Evolutionary conservation across 2,797 vertebrate genomes (phyloP).

Genomic region (Petrocephalus sullivani): DNA sequence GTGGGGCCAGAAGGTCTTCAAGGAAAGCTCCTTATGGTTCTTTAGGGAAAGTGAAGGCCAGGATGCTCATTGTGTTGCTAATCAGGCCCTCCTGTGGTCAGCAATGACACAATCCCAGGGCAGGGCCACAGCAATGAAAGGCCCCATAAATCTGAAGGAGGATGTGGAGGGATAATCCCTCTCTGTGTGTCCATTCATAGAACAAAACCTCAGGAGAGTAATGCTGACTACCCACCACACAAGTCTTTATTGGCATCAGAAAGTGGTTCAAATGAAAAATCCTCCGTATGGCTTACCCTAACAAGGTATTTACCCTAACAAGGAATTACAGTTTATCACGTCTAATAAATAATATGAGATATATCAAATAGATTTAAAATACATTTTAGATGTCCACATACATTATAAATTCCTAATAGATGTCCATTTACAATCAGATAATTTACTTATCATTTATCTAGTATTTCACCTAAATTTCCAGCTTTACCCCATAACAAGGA

Average conservation of each 20-base stretch:
- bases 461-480: background rate
- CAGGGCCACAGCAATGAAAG: constrained; percentile 6
- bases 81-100: constrained; percentile 34
- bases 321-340: background rate
- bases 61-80: constrained; percentile 34
- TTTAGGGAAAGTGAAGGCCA: constrained; percentile 26
- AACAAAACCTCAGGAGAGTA: background rate
- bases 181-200: background rate
- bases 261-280: background rate
- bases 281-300: background rate
- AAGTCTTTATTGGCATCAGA: background rate
- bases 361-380: background rate
- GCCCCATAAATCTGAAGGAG: constrained; percentile 19
- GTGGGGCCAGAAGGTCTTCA: background rate
- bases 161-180: background rate
- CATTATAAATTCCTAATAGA: background rate
- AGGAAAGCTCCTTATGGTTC: background rate
- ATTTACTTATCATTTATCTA: background rate
- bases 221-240: background rate
- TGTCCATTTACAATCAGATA: too few relatives aligned
- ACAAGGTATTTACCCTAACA: background rate
- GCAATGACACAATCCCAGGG: constrained; percentile 22
- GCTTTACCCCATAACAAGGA: background rate
- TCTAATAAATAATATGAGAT: background rate
- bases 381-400: background rate